phyloP scores from a whole-genome alignment of 1,140 invertebrate genomes.

The Rhyzopertha dominica region DNA sequence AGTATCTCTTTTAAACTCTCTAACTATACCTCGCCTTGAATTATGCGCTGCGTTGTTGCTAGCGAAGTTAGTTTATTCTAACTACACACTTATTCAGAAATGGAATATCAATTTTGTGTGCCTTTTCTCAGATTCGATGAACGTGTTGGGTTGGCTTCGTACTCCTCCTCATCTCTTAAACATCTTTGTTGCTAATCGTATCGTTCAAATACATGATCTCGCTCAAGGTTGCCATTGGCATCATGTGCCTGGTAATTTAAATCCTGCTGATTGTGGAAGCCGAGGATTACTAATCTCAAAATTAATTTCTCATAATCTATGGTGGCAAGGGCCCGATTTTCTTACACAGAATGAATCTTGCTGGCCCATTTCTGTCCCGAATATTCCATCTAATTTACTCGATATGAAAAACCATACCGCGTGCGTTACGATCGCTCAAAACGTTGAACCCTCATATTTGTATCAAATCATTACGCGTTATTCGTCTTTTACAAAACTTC shows the following conservation, averaged over 20 bases:
- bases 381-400: too few species aligned
- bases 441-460: too few species aligned
- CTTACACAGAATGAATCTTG: background rate
- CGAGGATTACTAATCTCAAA: background rate
- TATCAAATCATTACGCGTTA: background rate
- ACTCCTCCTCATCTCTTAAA: conserved; percentile 1
- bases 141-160: too few species aligned
- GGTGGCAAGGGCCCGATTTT: background rate
- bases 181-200: background rate
- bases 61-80: too few species aligned
- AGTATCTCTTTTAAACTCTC: too few species aligned
- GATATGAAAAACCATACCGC: too few species aligned
- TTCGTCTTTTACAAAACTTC: background rate
- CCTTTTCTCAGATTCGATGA: too few species aligned
- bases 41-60: too few species aligned
- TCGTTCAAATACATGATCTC: conserved; percentile 1
- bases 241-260: conserved; percentile 1
- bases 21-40: too few species aligned
- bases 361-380: background rate
- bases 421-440: background rate
- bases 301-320: background rate
- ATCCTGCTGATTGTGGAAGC: background rate
- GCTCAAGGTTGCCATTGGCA: background rate
- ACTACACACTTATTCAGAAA: too few species aligned
- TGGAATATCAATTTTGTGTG: too few species aligned